A percentile compares a stretch with the other conserved stretches of the same genome.
These are phyloP conservation scores for Prostheceraeus crozeri DNA, from an alignment of 2,888 invertebrate species.

Conservation along the genomic window DNA sequence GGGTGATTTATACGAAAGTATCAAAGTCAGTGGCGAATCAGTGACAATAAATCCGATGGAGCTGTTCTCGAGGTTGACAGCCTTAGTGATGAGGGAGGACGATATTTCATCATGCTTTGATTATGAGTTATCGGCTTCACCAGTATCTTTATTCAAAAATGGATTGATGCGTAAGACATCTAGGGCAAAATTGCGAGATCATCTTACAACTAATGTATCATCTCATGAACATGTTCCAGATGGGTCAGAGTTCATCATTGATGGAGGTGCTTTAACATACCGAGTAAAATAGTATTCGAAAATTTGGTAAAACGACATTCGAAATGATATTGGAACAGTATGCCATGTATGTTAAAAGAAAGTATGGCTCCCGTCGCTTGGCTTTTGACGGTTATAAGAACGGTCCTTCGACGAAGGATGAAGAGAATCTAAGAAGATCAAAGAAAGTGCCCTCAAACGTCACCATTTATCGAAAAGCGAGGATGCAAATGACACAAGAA, in stretches of 20 bases:
- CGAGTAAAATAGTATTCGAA: slow-evolving; percentile 43
- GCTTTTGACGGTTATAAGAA: slow-evolving; percentile 42
- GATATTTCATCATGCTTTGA: slow-evolving; percentile 32
- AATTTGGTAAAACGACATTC: slow-evolving; percentile 43
- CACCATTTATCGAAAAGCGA: no score
- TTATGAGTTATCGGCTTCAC: slow-evolving; percentile 36
- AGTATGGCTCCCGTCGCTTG: slow-evolving; percentile 41
- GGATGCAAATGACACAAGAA: no score
- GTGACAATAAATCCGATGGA: slow-evolving; percentile 18
- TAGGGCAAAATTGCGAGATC: slow-evolving; percentile 33
- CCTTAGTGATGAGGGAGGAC: slow-evolving; percentile 33
- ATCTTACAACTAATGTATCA: slow-evolving; percentile 24
- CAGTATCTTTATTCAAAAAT: slow-evolving; percentile 36
- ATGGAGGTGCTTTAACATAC: slow-evolving; percentile 44
- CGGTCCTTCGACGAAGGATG: slow-evolving; percentile 40
- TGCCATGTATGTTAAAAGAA: slow-evolving; percentile 41
- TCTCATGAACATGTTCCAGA: no score
- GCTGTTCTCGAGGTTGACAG: slow-evolving; percentile 32
- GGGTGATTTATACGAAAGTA: no score
- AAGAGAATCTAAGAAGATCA: slow-evolving; percentile 40
- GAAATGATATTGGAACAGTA: slow-evolving; percentile 41
- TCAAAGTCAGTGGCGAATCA: no score
- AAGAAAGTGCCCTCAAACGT: slow-evolving; percentile 38
- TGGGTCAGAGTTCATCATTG: slow-evolving; percentile 39
- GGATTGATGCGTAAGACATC: slow-evolving; percentile 35